Evolutionary conservation across 2,797 vertebrate species (phyloP), one percentile per base, ranked within the genome.

Genomic region (Pogoniulus pusillus): DNA sequence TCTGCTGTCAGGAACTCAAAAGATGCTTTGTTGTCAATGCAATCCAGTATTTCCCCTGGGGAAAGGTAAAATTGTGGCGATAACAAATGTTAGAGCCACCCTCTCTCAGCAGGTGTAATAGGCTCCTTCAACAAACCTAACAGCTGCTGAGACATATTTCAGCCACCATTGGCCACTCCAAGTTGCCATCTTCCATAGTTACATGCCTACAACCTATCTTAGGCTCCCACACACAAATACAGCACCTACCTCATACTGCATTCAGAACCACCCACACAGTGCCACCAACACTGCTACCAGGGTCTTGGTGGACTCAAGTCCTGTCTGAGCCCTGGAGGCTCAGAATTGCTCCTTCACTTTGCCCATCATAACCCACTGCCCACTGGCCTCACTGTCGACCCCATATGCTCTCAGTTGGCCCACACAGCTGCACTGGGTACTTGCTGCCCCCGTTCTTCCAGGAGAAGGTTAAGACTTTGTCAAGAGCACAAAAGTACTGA

Each of bases 221-320:
- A 70, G 47, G 7, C 59, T 85, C 58, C 75, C 83, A n/a, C 43
- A 49, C n/a, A 24, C 15, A 37, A 37, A 12, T 0, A 8, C 1
- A 49, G 65, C 1, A 0, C 24, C 13, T 12, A 11, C n/a, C 5
- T 30, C 30, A 16, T 8, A 15, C 5, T 19, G 17, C 32, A 4
- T 27, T 12, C 82, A 60, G 49, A 73, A 68, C 13, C 58, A 45
- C 1, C 34, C 55, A 10, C 68, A 10, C 8, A 2, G 68, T 34
- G 55, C 49, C 79, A 58, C n/a, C 15, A 53, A 20, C 37, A 1
- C 75, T 65, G 65, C 59, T 69, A 14, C 53, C 35, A 10, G 26
- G 39, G 13, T 7, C 49, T 6, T 3, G 15, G 22, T 7, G 30
- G 49, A 2, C 39, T 66, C 24, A 18, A 49, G 22, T 30, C 68